A percentile compares a stretch with the other conserved stretches of the same genome.
phyloP scores from a whole-genome alignment of 2,797 vertebrate species.

The Acanthopagrus latus region DNA sequence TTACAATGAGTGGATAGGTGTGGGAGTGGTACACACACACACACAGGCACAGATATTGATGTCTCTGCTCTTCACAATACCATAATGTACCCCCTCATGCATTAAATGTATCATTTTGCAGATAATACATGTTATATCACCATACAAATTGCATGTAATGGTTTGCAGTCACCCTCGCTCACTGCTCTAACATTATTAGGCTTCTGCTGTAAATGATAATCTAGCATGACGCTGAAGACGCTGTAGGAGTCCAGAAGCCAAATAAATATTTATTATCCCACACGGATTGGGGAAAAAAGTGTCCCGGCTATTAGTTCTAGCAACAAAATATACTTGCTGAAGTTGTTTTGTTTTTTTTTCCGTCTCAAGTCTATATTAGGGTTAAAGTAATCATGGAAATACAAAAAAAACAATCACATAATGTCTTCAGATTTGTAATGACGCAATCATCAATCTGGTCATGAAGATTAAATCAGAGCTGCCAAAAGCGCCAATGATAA shows the following conservation, averaged over 20 bases:
- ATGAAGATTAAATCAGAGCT: background rate
- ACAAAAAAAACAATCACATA: background rate
- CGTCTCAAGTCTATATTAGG: background rate
- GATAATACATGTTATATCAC: background rate
- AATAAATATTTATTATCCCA: slow-evolving; percentile 26
- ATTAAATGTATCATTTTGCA: slow-evolving; percentile 10
- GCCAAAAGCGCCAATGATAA: background rate
- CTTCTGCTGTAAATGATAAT: slow-evolving; percentile 36
- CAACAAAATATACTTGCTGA: too few relatives aligned
- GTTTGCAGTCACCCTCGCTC: slow-evolving; percentile 9
- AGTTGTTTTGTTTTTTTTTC: too few relatives aligned
- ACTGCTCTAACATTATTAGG: slow-evolving; percentile 28
- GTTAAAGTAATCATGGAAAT: slow-evolving; percentile 16
- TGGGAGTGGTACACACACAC: background rate
- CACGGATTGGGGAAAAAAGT: background rate
- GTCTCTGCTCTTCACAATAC: background rate
- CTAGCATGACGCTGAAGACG: slow-evolving; percentile 33
- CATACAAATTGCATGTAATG: slow-evolving; percentile 27
- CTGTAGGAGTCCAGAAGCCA: slow-evolving; percentile 10
- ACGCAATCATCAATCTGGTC: background rate
- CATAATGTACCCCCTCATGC: background rate
- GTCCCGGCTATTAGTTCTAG: slow-evolving; percentile 1
- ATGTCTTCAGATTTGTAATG: background rate
- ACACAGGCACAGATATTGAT: background rate
- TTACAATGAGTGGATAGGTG: slow-evolving; percentile 24